These are phyloP conservation scores for Pseudomyrmex gracilis DNA, from an alignment of 1,140 invertebrate genomes.

Conservation along the genomic window DNA sequence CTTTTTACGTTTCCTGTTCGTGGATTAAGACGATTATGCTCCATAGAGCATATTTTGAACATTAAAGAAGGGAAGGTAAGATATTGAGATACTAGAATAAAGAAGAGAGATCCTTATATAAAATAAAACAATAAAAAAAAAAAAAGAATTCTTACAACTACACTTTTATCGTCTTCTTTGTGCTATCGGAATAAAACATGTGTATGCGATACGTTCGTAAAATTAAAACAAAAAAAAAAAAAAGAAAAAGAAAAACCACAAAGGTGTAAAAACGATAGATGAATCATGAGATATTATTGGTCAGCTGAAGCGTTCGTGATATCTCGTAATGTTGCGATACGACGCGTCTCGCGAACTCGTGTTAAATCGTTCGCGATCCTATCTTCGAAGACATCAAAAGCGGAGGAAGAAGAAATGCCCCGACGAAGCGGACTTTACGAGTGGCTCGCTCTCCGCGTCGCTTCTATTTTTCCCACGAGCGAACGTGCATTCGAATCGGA, in stretches of 20 bases:
- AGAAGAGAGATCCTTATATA: too few species aligned
- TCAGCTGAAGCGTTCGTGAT: slow-evolving; percentile 20
- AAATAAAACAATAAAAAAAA: too few species aligned
- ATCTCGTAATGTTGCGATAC: background rate
- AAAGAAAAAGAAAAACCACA: too few species aligned
- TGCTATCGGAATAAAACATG: too few species aligned
- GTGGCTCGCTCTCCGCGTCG: slow-evolving; percentile 14
- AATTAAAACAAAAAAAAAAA: too few species aligned
- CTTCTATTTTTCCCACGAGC: slow-evolving; percentile 56
- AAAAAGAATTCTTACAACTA: too few species aligned
- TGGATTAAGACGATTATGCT: background rate
- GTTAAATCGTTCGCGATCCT: background rate
- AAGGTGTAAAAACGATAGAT: background rate
- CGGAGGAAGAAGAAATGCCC: background rate
- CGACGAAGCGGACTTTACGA: background rate
- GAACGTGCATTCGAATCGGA: slow-evolving; percentile 33
- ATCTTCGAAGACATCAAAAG: slow-evolving; percentile 1
- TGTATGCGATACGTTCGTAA: too few species aligned
- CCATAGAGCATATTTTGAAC: background rate
- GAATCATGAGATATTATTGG: slow-evolving; percentile 9
- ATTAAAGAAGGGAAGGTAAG: too few species aligned
- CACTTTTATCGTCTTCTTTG: too few species aligned
- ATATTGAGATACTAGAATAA: too few species aligned
- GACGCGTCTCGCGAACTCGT: too few species aligned
- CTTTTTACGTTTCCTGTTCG: slow-evolving; percentile 4